Evolutionary conservation across 2,797 vertebrate genomes (phyloP).

Genomic region (Bovichtus variegatus): DNA sequence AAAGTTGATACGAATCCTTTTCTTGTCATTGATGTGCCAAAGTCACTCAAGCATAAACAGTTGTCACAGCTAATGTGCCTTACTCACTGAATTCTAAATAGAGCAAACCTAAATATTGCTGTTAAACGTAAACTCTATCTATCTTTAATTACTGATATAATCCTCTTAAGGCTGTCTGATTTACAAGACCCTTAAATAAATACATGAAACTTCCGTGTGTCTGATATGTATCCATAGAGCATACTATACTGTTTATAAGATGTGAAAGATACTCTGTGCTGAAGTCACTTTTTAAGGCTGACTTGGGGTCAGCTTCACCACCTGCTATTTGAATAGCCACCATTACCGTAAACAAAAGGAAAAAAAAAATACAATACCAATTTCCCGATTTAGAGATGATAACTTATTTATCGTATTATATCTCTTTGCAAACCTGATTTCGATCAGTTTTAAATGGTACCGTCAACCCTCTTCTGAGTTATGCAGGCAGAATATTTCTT

Average conservation of each 20-base stretch:
- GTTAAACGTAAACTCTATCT: slow-evolving; percentile 63
- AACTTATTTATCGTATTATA: not conserved
- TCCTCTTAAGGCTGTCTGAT: slow-evolving; percentile 50
- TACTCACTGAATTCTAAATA: slow-evolving; percentile 56
- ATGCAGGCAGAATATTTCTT: slow-evolving; percentile 28
- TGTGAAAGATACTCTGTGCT: slow-evolving; percentile 7
- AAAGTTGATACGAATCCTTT: slow-evolving; percentile 46
- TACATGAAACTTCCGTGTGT: slow-evolving; percentile 51
- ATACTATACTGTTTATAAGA: slow-evolving; percentile 43
- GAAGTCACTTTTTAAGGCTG: slow-evolving; percentile 14
- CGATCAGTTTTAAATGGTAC: not conserved
- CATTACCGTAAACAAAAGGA: not conserved
- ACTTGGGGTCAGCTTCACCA: slow-evolving; percentile 8
- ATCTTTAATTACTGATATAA: slow-evolving; percentile 51
- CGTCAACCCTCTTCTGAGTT: slow-evolving; percentile 30
- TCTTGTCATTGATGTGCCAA: slow-evolving; percentile 44
- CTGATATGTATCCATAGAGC: slow-evolving; percentile 36
- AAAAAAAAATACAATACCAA: not conserved
- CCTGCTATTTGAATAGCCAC: slow-evolving; percentile 23
- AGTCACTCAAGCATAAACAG: slow-evolving; percentile 60
- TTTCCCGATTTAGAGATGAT: not conserved
- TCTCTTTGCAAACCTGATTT: slow-evolving; percentile 1
- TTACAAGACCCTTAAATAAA: slow-evolving; percentile 61
- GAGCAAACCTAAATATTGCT: slow-evolving; percentile 60
- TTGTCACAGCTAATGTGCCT: slow-evolving; percentile 55